Conservation (phyloP, 1,140 invertebrate genomes). For the Apis laboriosa region DNA sequence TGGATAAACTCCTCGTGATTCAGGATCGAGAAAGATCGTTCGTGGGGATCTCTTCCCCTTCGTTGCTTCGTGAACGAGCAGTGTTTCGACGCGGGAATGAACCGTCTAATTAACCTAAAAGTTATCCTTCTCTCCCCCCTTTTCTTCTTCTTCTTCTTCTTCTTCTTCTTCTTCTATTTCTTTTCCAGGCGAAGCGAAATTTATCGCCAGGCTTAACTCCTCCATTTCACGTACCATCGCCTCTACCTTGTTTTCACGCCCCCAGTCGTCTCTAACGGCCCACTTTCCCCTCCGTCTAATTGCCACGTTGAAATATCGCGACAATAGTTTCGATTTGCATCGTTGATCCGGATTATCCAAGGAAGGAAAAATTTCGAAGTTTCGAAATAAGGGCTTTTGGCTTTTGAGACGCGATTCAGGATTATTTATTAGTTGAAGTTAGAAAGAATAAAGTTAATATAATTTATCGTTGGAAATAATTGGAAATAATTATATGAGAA, state of each 20-base stretch:
- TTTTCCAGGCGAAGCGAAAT: constrained; percentile 9
- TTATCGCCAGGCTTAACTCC: constrained; percentile 23
- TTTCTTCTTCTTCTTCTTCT: too few species aligned
- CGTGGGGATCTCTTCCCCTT: too few species aligned
- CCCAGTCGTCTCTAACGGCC: background rate
- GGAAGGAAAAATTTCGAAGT: background rate
- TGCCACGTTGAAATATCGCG: background rate
- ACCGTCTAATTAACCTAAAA: constrained; percentile 29
- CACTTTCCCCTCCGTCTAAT: background rate
- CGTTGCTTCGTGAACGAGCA: too few species aligned
- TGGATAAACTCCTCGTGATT: too few species aligned
- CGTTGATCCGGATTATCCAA: background rate
- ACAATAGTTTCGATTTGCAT: background rate
- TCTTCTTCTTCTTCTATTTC: background rate
- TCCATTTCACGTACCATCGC: constrained; percentile 41
- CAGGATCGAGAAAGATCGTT: too few species aligned
- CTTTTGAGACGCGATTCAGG: too few species aligned
- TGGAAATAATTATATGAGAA: too few species aligned
- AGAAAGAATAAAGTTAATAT: too few species aligned
- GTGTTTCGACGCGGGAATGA: background rate
- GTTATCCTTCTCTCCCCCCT: background rate
- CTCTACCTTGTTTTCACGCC: background rate
- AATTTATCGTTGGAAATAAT: too few species aligned
- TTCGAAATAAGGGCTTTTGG: background rate
- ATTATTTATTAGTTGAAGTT: too few species aligned